Evolutionary conservation across 2,113 vertebrate genomes (phyloP), one percentile per base, ranked within the genome.

Genomic region (Cyphomyrus discorhynchus): DNA sequence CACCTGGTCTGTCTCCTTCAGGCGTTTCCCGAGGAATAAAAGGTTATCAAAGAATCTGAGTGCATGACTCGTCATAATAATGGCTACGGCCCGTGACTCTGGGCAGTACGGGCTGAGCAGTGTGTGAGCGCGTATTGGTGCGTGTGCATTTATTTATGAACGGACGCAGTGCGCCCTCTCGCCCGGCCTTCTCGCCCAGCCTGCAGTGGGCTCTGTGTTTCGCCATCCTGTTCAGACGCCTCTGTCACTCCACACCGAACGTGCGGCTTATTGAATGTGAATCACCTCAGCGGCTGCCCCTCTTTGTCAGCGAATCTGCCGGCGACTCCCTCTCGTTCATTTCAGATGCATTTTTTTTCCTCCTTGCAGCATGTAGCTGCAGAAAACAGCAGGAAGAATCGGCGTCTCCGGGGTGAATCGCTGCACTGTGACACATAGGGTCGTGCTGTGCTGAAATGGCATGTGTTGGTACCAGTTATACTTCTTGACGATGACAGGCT

Each of bases 301-400:
- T 89, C 88, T 83, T 39, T 56, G 88, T 56, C 88, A 82, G 74
- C 88, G 13, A 5, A 56, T 89, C 66, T 50, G 39, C 27, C 31
- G 46, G 88, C 8, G 9, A 74, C 35, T 13, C 11, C 35, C 74
- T 24, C 88, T 42, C 11, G 17, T 80, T 42, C 35, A 52, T 53
- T 80, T 89, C 47, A 82, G 31, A 53, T 9, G 80, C 85, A 24
- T 53, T 21, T 35, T 4, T 19, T 7, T 52, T 17, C 85, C 5
- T 82, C 45, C 85, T 35, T 39, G 50, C 31, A 15, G 70, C 27
- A 15, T 24, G 13, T 31, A 46, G 88, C 35, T 45, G 31, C 47
- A 56, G 88, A 70, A 39, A n/a, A 39, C 47, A 42, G 70, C 21
- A 42, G 62, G 46, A 31, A 11, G 49, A 52, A 82, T 80, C 47